phyloP scores from a whole-genome alignment of 2,113 vertebrate species.

The Caranx melampygus region DNA sequence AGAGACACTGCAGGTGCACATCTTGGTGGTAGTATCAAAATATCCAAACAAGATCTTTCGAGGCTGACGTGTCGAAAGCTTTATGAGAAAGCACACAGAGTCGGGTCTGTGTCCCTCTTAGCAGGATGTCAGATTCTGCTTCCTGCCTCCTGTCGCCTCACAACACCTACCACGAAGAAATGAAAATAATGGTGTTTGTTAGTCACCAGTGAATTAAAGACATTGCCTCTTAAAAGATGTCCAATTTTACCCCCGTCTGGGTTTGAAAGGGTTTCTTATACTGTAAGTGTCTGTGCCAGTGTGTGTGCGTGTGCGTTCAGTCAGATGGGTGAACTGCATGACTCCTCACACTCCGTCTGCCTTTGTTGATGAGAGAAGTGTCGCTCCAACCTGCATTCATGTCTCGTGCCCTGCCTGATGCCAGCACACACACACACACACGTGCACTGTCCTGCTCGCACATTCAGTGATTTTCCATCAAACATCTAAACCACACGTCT shows the following conservation, averaged over 20 bases:
- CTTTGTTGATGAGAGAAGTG: constrained; percentile 74
- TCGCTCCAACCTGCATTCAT: constrained; percentile 53
- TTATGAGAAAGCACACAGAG: constrained; percentile 20
- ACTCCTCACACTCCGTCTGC: constrained; percentile 67
- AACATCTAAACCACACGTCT: constrained; percentile 23
- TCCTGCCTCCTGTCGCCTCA: constrained; percentile 57
- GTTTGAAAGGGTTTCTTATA: constrained; percentile 21
- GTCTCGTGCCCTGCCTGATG: constrained; percentile 34
- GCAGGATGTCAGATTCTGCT: constrained; percentile 46
- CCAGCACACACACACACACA: constrained; percentile 40
- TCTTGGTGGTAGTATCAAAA: constrained; percentile 49
- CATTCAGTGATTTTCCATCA: constrained; percentile 52
- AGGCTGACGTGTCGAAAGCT: constrained; percentile 28
- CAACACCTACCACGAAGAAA: constrained; percentile 39
- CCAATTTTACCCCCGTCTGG: constrained; percentile 26
- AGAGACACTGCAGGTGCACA: constrained; percentile 44
- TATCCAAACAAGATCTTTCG: constrained; percentile 60
- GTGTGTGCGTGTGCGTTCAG: constrained; percentile 41
- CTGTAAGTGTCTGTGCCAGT: constrained; percentile 16
- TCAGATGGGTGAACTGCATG: constrained; percentile 69
- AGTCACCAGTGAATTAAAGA: constrained; percentile 62
- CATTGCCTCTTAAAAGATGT: constrained; percentile 67
- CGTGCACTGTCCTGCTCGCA: constrained; percentile 36
- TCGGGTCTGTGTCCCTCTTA: constrained; percentile 31
- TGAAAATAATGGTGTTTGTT: constrained; percentile 56